These are phyloP conservation scores for Danaus plexippus DNA, from an alignment of 1,140 invertebrate species.

Conservation along the genomic window DNA sequence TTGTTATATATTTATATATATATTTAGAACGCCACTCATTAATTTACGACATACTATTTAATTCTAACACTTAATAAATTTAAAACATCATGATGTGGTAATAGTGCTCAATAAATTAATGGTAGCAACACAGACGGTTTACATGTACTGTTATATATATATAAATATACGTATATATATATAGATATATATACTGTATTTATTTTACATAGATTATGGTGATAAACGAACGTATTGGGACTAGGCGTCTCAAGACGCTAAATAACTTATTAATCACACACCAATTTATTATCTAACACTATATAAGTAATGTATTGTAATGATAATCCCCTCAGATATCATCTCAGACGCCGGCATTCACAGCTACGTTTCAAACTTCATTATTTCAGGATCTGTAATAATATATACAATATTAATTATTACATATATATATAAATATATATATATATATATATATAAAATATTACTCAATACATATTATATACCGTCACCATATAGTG, in stretches of 20 bases:
- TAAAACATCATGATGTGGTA: constrained; percentile 38
- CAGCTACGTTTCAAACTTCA: constrained; percentile 31
- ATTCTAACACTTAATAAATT: constrained; percentile 46
- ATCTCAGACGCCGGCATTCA: too few relatives aligned
- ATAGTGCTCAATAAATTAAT: constrained; percentile 64
- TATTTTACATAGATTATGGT: constrained; percentile 59
- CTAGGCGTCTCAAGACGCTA: constrained; percentile 63
- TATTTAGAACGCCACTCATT: constrained; percentile 46
- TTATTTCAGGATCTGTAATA: constrained; percentile 56
- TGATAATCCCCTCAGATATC: constrained; percentile 31
- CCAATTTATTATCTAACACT: constrained; percentile 64
- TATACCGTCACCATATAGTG: too few relatives aligned
- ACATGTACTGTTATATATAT: constrained; percentile 46
- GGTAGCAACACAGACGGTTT: constrained; percentile 60
- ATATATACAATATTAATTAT: constrained; percentile 7
- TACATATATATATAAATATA: too few relatives aligned
- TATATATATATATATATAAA: too few relatives aligned
- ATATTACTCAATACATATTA: too few relatives aligned
- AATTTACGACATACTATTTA: constrained; percentile 51
- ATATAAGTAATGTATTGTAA: constrained; percentile 58
- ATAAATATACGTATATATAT: constrained; percentile 8
- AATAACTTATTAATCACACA: constrained; percentile 69
- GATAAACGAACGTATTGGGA: constrained; percentile 62
- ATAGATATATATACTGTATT: neutral
- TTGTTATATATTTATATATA: constrained; percentile 36